A percentile compares a stretch with the other conserved stretches of the same genome.
Evolutionary conservation across 2,113 vertebrate species (phyloP).

Genomic region (Tympanuchus pallidicinctus): DNA sequence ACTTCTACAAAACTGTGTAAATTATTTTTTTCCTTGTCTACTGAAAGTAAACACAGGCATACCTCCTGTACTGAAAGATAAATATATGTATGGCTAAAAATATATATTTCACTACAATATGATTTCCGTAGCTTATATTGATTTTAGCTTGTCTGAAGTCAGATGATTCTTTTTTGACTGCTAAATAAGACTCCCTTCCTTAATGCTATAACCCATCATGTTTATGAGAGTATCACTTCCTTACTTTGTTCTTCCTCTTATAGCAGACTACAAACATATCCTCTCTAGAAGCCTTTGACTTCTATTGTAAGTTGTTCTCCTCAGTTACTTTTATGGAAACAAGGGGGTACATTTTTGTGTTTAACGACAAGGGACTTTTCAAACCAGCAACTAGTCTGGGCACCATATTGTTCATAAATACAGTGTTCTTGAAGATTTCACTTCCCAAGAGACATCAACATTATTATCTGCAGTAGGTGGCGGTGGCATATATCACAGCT

Average conservation of each 20-base stretch:
- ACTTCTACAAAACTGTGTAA: neutral
- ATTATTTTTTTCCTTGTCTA: neutral
- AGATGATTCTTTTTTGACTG: neutral
- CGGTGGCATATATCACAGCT: neutral
- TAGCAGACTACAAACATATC: neutral
- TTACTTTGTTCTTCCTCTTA: neutral
- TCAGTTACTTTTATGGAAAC: neutral
- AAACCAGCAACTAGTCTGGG: neutral
- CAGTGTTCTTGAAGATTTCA: neutral
- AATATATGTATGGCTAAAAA: neutral
- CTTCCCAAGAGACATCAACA: neutral
- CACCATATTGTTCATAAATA: neutral
- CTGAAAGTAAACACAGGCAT: neutral
- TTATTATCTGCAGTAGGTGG: neutral
- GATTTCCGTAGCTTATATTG: neutral
- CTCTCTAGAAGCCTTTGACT: neutral
- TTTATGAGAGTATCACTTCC: rapidly evolving
- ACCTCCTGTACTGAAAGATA: neutral
- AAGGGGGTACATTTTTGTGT: neutral
- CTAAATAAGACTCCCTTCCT: neutral
- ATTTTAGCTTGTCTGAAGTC: neutral
- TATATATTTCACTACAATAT: neutral
- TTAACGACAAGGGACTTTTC: neutral
- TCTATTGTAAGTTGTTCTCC: neutral
- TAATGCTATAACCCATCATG: neutral